phyloP scores from a whole-genome alignment of 2,113 vertebrate genomes.

The Proterorhinus semilunaris region DNA sequence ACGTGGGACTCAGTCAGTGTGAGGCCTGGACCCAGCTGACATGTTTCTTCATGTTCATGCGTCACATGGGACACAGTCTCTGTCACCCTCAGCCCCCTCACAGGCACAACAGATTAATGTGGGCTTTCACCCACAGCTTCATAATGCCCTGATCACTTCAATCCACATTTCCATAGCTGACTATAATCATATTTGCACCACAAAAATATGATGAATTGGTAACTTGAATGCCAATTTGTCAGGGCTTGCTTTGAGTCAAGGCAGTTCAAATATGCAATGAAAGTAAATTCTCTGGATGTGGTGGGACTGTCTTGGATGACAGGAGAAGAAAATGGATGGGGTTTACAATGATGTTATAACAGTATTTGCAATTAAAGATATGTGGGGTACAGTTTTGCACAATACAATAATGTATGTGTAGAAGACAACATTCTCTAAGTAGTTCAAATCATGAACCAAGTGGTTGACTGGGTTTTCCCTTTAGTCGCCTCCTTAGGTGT shows the following conservation, averaged over 20 bases:
- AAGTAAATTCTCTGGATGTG: no score
- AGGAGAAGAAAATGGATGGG: no score
- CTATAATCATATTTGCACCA: neutral
- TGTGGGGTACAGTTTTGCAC: no score
- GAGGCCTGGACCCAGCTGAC: constrained; percentile 16
- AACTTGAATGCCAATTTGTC: neutral
- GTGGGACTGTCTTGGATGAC: no score
- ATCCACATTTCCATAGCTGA: neutral
- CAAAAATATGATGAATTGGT: neutral
- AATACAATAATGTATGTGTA: no score
- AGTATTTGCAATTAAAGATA: no score
- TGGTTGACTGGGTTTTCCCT: no score
- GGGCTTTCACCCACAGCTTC: neutral
- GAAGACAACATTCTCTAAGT: no score
- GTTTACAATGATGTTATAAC: no score
- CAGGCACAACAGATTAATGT: neutral
- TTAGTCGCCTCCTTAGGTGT: no score
- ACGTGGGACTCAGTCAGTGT: neutral
- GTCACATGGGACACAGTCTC: constrained; percentile 10
- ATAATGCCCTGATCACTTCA: neutral
- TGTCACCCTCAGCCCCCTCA: neutral
- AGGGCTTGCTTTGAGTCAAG: neutral
- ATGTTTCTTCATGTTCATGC: constrained; percentile 24
- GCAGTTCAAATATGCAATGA: no score
- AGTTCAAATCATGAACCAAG: no score